Evolutionary conservation across 37 sponge, comb jelly and placozoan species (phyloP).

Genomic region (Oopsacas minuta): DNA sequence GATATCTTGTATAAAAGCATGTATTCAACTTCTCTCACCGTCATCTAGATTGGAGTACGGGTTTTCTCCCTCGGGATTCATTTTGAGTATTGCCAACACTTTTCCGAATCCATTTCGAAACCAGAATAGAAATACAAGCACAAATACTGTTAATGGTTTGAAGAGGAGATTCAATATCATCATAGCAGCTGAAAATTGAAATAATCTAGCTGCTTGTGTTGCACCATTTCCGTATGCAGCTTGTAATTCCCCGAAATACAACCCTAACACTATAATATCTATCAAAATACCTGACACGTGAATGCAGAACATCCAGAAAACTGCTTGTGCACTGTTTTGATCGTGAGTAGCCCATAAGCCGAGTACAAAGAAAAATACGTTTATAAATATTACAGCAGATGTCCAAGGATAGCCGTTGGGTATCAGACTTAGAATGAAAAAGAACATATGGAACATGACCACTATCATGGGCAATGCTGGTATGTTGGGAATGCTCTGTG

Average conservation of each 20-base stretch:
- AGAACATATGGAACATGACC: background rate
- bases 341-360: background rate
- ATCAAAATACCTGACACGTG: background rate
- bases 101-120: background rate
- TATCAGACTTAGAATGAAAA: background rate
- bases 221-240: background rate
- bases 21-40: background rate
- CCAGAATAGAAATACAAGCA: background rate
- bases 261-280: background rate
- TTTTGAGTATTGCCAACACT: background rate
- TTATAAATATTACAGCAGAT: background rate
- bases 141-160: background rate
- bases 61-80: background rate
- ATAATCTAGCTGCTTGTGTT: background rate
- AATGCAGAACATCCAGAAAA: background rate
- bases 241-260: background rate
- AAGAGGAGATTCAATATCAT: background rate
- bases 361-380: background rate
- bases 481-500: background rate
- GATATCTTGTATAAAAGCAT: background rate
- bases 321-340: background rate
- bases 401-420: background rate
- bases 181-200: background rate
- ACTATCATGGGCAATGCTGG: slow-evolving; percentile 3
- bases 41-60: background rate